Conservation (phyloP, 2,888 invertebrate genomes). For the Omphaloscelis lunosa region DNA sequence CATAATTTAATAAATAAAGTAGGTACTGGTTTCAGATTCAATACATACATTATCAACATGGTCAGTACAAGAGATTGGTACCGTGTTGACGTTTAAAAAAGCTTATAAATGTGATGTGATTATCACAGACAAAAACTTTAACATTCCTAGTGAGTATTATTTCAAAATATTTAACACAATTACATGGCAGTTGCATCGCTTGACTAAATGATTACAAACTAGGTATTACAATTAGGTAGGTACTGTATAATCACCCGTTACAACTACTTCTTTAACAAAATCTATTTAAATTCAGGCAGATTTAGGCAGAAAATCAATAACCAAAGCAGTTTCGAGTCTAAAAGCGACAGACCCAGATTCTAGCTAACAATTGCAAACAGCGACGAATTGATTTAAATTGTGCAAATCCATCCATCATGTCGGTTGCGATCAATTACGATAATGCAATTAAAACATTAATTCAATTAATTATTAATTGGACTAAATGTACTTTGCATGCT, state of each 20-base stretch:
- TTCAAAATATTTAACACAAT: background rate
- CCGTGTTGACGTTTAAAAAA: background rate
- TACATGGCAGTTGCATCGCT: conserved; percentile 15
- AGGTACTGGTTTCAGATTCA: background rate
- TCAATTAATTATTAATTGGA: conserved; percentile 45
- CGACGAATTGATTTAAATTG: conserved; percentile 55
- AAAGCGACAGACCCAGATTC: conserved; percentile 43
- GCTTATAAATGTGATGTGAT: background rate
- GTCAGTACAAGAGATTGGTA: background rate
- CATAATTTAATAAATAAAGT: conserved; percentile 1
- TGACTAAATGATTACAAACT: conserved; percentile 26
- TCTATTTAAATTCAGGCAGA: conserved; percentile 5
- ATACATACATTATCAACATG: background rate
- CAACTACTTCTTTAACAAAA: background rate
- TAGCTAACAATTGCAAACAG: conserved; percentile 45
- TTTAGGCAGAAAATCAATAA: conserved; percentile 32
- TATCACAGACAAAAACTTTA: background rate
- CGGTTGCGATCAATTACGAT: conserved; percentile 44
- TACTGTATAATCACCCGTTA: conserved; percentile 19
- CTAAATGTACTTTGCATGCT: conserved; percentile 27
- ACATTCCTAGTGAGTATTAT: background rate
- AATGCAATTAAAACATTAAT: conserved; percentile 53
- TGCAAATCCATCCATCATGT: conserved; percentile 51
- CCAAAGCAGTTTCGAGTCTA: conserved; percentile 22
- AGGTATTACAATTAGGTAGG: conserved; percentile 8